Conservation (phyloP, 1,140 invertebrate genomes). For the Aphelenchoides avenae region DNA sequence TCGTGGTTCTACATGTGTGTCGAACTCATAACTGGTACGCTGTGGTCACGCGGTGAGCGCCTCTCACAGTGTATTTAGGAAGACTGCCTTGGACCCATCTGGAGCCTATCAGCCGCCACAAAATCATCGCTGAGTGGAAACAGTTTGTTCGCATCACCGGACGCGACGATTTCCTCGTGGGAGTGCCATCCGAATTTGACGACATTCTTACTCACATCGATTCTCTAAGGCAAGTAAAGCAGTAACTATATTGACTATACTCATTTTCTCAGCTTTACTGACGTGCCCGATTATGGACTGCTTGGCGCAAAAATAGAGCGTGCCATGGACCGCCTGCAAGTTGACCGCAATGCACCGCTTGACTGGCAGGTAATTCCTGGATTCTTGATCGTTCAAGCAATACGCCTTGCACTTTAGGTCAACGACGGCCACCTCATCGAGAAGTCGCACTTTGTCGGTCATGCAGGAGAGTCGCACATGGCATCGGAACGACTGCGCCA, state of each 20-base stretch:
- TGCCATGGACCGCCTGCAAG: constrained; percentile 21
- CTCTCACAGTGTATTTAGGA: no score
- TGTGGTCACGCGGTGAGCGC: no score
- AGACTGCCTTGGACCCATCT: constrained; percentile 41
- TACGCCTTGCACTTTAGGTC: constrained; percentile 36
- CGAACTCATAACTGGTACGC: no score
- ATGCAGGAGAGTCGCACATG: constrained; percentile 39
- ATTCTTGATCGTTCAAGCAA: constrained; percentile 12
- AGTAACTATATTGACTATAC: not conserved
- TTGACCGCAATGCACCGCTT: constrained; percentile 30
- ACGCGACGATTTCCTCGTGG: constrained; percentile 24
- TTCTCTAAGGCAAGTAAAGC: constrained; percentile 4
- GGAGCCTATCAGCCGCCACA: constrained; percentile 29
- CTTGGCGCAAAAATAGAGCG: constrained; percentile 15
- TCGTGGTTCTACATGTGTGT: constrained; percentile 42
- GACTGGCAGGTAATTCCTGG: constrained; percentile 45
- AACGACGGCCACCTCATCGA: constrained; percentile 25
- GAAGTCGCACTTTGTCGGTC: constrained; percentile 34
- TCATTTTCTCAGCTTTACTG: constrained; percentile 24
- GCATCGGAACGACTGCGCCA: constrained; percentile 28
- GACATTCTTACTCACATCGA: constrained; percentile 34
- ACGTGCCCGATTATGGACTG: constrained; percentile 32
- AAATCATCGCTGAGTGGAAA: constrained; percentile 42
- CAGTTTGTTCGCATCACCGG: constrained; percentile 18
- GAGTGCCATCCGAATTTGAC: constrained; percentile 33